Percentiles rank a stretch among this genome's conserved stretches.
phyloP scores from a whole-genome alignment of 2,888 invertebrate genomes.

The Trachelus stipa region DNA sequence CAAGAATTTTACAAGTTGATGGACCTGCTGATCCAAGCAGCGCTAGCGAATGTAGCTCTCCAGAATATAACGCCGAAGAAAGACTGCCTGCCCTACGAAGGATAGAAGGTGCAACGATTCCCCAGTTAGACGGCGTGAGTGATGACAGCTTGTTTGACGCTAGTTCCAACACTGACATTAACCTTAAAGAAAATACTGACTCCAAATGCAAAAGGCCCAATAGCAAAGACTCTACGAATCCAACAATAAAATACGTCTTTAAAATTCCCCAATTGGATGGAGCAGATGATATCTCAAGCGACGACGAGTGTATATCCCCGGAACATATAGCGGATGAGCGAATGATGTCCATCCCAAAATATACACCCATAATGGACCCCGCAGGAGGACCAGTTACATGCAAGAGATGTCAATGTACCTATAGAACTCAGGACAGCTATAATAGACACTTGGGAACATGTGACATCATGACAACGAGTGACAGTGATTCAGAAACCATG shows the following conservation, averaged over 20 bases:
- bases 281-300: slow-evolving; percentile 75
- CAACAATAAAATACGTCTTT: neutral
- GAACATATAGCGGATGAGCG: slow-evolving; percentile 32
- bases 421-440: slow-evolving; percentile 84
- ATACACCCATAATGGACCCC: slow-evolving; percentile 64
- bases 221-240: neutral
- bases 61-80: slow-evolving; percentile 58
- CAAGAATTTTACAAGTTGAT: slow-evolving; percentile 71
- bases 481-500: slow-evolving; percentile 81
- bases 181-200: slow-evolving; percentile 37
- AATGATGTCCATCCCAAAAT: slow-evolving; percentile 23
- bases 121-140: slow-evolving; percentile 41
- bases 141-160: slow-evolving; percentile 28
- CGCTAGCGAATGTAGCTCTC: slow-evolving; percentile 68
- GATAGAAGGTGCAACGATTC: slow-evolving; percentile 29
- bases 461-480: slow-evolving; percentile 83
- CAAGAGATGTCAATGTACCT: slow-evolving; percentile 87
- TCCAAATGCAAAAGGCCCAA: slow-evolving; percentile 51
- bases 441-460: slow-evolving; percentile 83
- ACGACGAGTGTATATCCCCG: slow-evolving; percentile 53
- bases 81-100: slow-evolving; percentile 29
- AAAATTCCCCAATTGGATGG: slow-evolving; percentile 77
- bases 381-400: slow-evolving; percentile 85
- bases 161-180: slow-evolving; percentile 64
- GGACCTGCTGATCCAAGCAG: slow-evolving; percentile 69